These are phyloP conservation scores for Dione vanillae DNA, from an alignment of 2,888 invertebrate genomes.

Conservation along the genomic window DNA sequence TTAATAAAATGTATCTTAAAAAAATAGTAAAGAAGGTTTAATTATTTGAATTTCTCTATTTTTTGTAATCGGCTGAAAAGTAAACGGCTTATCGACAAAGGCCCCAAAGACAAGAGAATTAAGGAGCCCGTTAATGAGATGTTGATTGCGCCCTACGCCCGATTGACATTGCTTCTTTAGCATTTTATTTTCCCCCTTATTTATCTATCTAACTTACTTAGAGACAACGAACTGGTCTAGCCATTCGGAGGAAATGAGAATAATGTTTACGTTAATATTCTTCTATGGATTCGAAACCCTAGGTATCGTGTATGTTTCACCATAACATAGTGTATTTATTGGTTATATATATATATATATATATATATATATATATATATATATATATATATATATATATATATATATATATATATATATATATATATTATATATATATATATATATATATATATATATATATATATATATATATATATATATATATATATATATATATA, in stretches of 20 bases:
- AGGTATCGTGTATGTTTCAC: background rate
- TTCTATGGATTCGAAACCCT: background rate
- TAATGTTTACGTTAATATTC: background rate
- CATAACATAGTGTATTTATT: no score
- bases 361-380: no score
- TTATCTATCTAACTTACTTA: constrained; percentile 51
- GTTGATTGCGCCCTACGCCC: constrained; percentile 78
- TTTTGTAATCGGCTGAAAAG: constrained; percentile 54
- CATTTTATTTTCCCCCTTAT: constrained; percentile 54
- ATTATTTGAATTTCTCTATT: background rate
- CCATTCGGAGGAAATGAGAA: no score
- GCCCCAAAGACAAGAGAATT: constrained; percentile 68
- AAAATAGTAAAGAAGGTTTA: background rate
- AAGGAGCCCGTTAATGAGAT: constrained; percentile 80
- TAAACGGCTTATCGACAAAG: constrained; percentile 57
- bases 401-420: no score
- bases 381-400: no score
- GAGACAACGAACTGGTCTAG: no score
- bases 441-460: no score
- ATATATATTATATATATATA: no score
- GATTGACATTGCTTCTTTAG: constrained; percentile 67
- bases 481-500: no score
- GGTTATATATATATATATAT: no score
- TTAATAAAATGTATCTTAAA: background rate
- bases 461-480: no score